Conservation (phyloP, 2,888 invertebrate genomes). For the Drosophila mimica region DNA sequence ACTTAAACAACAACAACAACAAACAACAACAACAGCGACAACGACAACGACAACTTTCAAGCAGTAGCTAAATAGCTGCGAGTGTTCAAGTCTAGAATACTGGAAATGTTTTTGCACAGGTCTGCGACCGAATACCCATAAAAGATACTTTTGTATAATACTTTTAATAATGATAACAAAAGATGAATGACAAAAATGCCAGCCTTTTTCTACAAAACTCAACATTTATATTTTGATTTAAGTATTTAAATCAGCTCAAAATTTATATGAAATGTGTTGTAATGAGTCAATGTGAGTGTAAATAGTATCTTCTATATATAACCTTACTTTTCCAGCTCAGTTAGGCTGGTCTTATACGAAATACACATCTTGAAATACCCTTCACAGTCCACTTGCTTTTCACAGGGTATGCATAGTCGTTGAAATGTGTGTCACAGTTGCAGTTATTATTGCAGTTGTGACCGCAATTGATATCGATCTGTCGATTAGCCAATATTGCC, state of each 20-base stretch:
- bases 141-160: neutral
- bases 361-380: neutral
- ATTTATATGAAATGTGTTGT: neutral
- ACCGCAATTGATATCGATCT: conserved; percentile 46
- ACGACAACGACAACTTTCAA: conserved; percentile 52
- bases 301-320: neutral
- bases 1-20: conserved; percentile 9
- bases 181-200: neutral
- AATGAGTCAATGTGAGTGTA: neutral
- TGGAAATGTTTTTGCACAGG: conserved; percentile 3
- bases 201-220: neutral
- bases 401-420: conserved; percentile 27
- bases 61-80: neutral
- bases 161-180: no score
- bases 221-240: neutral
- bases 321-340: neutral
- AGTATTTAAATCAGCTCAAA: no score
- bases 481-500: conserved; percentile 55
- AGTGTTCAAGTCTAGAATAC: neutral
- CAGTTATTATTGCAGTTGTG: conserved; percentile 11
- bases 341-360: neutral
- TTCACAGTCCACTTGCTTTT: no score
- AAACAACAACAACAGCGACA: neutral
- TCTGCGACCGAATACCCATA: neutral
- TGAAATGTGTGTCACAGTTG: conserved; percentile 31